Evolutionary conservation across 2,797 vertebrate species (phyloP).

Genomic region (Amblyraja radiata): DNA sequence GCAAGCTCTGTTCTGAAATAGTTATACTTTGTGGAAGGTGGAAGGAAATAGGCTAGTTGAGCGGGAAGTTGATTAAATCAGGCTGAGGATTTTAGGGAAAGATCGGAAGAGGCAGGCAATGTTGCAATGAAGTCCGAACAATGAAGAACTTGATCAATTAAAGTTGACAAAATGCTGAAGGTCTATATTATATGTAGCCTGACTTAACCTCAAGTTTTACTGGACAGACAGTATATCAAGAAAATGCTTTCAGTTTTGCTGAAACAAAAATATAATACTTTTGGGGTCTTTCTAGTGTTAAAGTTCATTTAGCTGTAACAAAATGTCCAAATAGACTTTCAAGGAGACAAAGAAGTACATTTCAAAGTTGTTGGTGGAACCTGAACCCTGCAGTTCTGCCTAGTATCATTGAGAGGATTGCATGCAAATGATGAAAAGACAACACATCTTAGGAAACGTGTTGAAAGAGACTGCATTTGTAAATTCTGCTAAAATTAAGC

Average conservation of each 20-base stretch:
- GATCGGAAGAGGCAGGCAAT: not conserved
- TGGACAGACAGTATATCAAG: not conserved
- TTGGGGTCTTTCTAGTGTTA: not conserved
- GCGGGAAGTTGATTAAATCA: not conserved
- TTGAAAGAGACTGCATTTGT: not conserved
- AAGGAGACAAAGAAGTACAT: not conserved
- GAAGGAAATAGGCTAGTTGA: not conserved
- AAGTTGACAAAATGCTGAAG: not conserved
- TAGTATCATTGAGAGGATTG: constrained; percentile 5
- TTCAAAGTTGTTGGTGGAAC: not conserved
- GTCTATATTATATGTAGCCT: not conserved
- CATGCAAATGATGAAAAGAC: not conserved
- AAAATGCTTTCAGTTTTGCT: not conserved
- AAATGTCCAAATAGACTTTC: not conserved
- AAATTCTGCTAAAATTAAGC: not conserved
- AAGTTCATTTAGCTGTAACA: not conserved
- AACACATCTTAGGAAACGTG: not conserved
- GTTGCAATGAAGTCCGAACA: not conserved
- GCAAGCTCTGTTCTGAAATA: not conserved
- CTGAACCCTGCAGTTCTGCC: not conserved
- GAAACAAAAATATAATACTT: not conserved
- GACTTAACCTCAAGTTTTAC: not conserved
- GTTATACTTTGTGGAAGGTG: not conserved
- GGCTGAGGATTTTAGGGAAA: not conserved
- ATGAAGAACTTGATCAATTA: not conserved